These are phyloP conservation scores for Bufo gargarizans DNA, from an alignment of 2,113 vertebrate species.

Conservation along the genomic window DNA sequence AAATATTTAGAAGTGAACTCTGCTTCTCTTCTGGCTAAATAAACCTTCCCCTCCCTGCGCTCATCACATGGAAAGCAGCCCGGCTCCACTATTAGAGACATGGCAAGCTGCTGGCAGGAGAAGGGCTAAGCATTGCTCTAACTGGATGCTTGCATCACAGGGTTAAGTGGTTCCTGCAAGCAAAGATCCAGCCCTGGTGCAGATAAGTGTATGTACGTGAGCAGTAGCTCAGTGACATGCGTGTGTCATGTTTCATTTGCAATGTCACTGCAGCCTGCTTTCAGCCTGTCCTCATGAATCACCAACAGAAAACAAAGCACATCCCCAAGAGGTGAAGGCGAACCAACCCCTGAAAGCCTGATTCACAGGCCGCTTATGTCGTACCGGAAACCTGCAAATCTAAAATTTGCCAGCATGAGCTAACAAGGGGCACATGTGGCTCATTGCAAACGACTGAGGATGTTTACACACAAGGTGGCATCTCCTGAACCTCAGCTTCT, in stretches of 20 bases:
- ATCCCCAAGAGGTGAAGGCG: constrained; percentile 32
- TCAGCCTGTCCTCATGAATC: constrained; percentile 50
- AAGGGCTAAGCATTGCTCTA: constrained; percentile 11
- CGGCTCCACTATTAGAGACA: constrained; percentile 38
- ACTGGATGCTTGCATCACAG: not conserved
- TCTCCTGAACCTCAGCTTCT: not conserved
- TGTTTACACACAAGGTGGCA: not conserved
- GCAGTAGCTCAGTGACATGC: constrained; percentile 41
- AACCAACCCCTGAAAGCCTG: not conserved
- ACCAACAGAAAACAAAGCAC: constrained; percentile 12
- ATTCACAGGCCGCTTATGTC: not conserved
- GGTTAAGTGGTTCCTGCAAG: constrained; percentile 44
- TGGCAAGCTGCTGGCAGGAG: not conserved
- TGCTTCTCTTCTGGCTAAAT: constrained; percentile 58
- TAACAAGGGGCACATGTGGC: not conserved
- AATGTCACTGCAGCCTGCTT: constrained; percentile 46
- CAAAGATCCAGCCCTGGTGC: constrained; percentile 10
- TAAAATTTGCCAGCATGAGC: too few species aligned
- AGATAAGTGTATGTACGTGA: constrained; percentile 34
- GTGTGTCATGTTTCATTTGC: constrained; percentile 52
- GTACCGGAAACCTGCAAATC: constrained; percentile 8
- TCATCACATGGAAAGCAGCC: constrained; percentile 53
- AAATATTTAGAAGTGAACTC: constrained; percentile 59
- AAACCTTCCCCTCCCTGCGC: constrained; percentile 53
- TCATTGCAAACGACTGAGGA: not conserved